Conservation (phyloP, 2,113 vertebrate genomes). For the Mormyrus iriodes region DNA sequence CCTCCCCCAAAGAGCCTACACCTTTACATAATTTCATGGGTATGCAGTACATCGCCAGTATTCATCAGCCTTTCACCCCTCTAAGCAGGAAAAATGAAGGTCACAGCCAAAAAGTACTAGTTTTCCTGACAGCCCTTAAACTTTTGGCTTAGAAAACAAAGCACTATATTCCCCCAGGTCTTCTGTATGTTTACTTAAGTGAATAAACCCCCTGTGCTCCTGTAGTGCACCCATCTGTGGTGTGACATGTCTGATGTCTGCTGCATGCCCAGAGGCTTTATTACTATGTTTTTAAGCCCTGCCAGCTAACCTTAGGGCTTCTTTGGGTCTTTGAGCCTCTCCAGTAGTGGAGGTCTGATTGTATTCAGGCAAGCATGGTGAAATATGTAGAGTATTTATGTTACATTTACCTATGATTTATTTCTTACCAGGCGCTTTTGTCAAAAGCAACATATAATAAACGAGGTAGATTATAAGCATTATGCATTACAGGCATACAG, state of each 20-base stretch:
- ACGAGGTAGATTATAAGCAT: background rate
- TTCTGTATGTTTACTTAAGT: background rate
- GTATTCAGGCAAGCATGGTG: background rate
- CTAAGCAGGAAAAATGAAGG: background rate
- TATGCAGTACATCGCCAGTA: background rate
- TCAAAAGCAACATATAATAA: background rate
- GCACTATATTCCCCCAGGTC: background rate
- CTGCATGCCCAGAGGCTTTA: background rate
- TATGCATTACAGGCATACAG: background rate
- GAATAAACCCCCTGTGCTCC: background rate
- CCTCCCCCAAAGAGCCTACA: background rate
- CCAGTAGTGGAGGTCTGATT: background rate
- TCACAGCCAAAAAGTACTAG: background rate
- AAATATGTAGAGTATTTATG: background rate
- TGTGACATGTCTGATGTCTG: background rate
- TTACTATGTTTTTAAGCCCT: background rate
- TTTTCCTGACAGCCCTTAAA: background rate
- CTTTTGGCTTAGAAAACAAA: background rate
- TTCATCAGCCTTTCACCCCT: background rate
- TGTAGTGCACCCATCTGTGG: background rate
- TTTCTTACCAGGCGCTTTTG: background rate
- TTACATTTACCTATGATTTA: background rate
- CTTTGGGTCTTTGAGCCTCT: background rate
- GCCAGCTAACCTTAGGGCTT: background rate
- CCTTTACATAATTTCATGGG: background rate